Conservation (phyloP, 2,113 vertebrate genomes). For the Cavia aperea region DNA sequence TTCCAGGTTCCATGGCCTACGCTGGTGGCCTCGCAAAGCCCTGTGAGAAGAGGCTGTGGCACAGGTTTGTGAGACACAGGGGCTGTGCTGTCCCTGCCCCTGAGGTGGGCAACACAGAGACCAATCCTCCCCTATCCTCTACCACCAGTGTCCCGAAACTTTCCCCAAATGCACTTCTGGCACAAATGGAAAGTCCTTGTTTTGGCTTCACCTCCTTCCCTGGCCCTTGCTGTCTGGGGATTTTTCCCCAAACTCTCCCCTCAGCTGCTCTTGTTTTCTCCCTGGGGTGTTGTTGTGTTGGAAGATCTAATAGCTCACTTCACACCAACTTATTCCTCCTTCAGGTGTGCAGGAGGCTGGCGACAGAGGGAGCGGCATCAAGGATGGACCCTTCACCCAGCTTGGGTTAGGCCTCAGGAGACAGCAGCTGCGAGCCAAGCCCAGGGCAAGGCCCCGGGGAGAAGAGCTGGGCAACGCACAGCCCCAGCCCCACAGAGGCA, state of each 20-base stretch:
- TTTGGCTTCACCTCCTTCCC: neutral
- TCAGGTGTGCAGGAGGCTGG: neutral
- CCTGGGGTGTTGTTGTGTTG: neutral
- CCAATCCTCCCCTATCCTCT: neutral
- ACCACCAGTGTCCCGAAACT: neutral
- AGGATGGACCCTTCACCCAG: neutral
- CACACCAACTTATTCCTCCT: neutral
- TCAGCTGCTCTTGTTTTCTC: neutral
- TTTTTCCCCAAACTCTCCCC: neutral
- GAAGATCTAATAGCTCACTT: conserved; percentile 14
- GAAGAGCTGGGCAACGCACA: neutral
- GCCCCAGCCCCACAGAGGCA: neutral
- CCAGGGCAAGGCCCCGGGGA: neutral
- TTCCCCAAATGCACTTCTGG: neutral
- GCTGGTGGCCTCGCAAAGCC: neutral
- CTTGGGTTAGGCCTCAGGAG: neutral
- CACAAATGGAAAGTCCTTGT: neutral
- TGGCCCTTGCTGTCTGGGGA: neutral
- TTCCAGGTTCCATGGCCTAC: neutral
- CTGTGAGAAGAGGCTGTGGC: neutral
- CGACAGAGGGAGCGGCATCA: neutral
- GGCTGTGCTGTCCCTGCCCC: neutral
- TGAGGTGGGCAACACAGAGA: neutral
- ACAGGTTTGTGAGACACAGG: neutral
- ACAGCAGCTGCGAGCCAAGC: neutral